phyloP scores from a whole-genome alignment of 1,140 invertebrate genomes.

The Trichogramma pretiosum region DNA sequence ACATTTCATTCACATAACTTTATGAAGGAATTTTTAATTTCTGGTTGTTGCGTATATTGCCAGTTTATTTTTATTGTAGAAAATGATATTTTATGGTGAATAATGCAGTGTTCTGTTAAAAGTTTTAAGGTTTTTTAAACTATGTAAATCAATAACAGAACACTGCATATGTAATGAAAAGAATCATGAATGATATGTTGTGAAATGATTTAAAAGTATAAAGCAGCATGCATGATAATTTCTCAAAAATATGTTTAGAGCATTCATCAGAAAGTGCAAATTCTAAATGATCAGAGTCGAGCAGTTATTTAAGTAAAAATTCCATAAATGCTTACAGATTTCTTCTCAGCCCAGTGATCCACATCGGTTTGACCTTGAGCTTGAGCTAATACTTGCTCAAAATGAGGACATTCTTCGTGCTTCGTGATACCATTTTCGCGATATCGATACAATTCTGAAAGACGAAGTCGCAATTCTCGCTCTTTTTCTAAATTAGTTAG shows the following conservation, averaged over 20 bases:
- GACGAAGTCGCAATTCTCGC: slow-evolving; percentile 68
- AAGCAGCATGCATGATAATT: too few relatives aligned
- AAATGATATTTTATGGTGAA: too few relatives aligned
- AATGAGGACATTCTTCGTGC: slow-evolving; percentile 73
- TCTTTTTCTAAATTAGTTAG: slow-evolving; percentile 70
- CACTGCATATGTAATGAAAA: too few relatives aligned
- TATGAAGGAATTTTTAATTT: background rate
- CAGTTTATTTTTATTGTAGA: slow-evolving; percentile 14
- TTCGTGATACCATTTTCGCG: slow-evolving; percentile 69
- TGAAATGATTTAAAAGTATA: too few relatives aligned
- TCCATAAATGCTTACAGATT: slow-evolving; percentile 58
- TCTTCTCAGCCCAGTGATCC: slow-evolving; percentile 45
- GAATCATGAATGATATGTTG: too few relatives aligned
- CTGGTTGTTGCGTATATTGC: slow-evolving; percentile 20
- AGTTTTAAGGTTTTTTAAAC: too few relatives aligned
- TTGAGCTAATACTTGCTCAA: slow-evolving; percentile 58
- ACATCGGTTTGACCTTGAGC: slow-evolving; percentile 34
- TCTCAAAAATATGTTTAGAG: too few relatives aligned
- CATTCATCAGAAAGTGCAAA: too few relatives aligned
- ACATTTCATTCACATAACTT: background rate
- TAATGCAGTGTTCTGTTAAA: too few relatives aligned
- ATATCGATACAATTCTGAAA: slow-evolving; percentile 76
- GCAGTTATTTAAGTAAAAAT: too few relatives aligned
- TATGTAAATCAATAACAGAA: too few relatives aligned
- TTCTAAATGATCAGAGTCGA: slow-evolving; percentile 5